These are phyloP conservation scores for Brenthis daphne DNA, from an alignment of 2,888 invertebrate species.

Conservation along the genomic window DNA sequence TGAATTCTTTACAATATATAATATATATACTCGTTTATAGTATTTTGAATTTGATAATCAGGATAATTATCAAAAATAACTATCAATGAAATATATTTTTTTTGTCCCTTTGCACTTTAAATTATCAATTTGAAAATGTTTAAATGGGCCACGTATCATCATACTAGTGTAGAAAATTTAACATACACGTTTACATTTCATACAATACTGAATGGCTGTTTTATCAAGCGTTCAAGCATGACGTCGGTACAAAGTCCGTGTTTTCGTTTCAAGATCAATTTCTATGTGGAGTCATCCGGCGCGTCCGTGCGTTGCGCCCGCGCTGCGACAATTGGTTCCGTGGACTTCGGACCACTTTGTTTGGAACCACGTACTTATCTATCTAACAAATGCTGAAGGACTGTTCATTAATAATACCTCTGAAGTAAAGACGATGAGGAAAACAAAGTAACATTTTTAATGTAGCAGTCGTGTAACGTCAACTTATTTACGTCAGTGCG, in stretches of 20 bases:
- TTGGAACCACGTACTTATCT: constrained; percentile 2
- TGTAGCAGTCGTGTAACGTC: too few species aligned
- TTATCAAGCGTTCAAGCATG: not conserved
- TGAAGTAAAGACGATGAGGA: not conserved
- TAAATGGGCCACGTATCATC: too few species aligned
- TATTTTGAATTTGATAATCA: too few species aligned
- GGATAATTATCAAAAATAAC: too few species aligned
- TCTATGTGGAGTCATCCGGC: constrained; percentile 24
- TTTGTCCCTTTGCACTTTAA: too few species aligned
- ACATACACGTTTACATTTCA: constrained; percentile 6
- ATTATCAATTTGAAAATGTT: too few species aligned
- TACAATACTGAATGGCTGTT: not conserved
- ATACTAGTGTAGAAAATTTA: not conserved
- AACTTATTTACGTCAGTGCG: too few species aligned
- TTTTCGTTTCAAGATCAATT: constrained; percentile 39
- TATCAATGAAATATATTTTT: too few species aligned
- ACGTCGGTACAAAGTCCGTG: constrained; percentile 36
- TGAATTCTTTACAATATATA: too few species aligned
- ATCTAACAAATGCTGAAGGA: not conserved
- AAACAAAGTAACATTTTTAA: not conserved
- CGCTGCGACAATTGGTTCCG: constrained; percentile 31
- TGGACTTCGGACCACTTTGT: constrained; percentile 37
- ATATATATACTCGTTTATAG: too few species aligned
- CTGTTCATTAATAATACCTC: not conserved
- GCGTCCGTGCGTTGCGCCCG: constrained; percentile 27